Conservation (phyloP, 1,140 invertebrate genomes). For the Trichonephila clavata region DNA sequence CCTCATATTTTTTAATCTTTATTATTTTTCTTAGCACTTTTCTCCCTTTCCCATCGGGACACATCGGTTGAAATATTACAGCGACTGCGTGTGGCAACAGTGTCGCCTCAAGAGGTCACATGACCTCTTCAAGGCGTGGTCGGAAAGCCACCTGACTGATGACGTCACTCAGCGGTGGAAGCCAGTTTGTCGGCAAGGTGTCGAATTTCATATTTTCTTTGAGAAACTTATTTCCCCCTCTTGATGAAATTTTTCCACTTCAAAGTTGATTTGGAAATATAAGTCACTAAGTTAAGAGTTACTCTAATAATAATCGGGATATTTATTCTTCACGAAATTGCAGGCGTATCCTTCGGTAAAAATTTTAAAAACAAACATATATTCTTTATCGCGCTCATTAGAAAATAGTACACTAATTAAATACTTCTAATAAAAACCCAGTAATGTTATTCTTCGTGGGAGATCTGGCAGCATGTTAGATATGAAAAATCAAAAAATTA, state of each 20-base stretch:
- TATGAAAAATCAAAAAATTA: too few species aligned
- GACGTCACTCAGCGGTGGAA: constrained; percentile 44
- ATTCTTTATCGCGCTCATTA: too few species aligned
- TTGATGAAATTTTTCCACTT: background rate
- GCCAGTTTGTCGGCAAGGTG: constrained; percentile 23
- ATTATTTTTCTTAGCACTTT: constrained; percentile 67
- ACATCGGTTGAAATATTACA: constrained; percentile 71
- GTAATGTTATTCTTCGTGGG: too few species aligned
- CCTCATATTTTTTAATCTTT: constrained; percentile 55
- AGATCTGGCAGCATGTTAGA: too few species aligned
- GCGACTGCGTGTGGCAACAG: constrained; percentile 71
- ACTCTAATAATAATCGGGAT: too few species aligned
- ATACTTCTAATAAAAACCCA: too few species aligned
- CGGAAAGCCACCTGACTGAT: constrained; percentile 61
- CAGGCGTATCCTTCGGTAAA: too few species aligned
- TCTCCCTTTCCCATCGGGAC: constrained; percentile 27
- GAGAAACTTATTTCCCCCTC: background rate
- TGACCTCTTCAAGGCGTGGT: constrained; percentile 57
- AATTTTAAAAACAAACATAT: too few species aligned
- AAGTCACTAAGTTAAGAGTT: too few species aligned
- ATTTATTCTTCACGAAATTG: too few species aligned
- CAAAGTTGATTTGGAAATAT: background rate
- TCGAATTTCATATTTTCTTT: constrained; percentile 56
- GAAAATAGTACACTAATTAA: too few species aligned
- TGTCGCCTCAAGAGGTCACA: constrained; percentile 58